Conservation (phyloP, 2,113 vertebrate species). For the Sceloporus undulatus region DNA sequence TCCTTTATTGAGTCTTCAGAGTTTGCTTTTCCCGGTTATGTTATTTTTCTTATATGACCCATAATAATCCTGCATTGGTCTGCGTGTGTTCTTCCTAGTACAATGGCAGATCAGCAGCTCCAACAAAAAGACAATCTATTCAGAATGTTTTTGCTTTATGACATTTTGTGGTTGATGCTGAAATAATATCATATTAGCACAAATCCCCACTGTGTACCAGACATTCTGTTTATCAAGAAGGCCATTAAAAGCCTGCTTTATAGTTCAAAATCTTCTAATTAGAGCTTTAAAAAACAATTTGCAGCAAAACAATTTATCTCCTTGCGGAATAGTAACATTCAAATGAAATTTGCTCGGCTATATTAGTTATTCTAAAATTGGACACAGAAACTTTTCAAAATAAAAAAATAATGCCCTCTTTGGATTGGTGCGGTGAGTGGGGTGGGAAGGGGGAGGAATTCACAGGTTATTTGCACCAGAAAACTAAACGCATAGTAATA, state of each 20-base stretch:
- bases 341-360: neutral
- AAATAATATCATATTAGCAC: slow-evolving; percentile 48
- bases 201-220: slow-evolving; percentile 40
- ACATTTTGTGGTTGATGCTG: slow-evolving; percentile 35
- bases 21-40: neutral
- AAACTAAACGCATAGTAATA: neutral
- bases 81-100: neutral
- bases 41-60: neutral
- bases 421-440: neutral
- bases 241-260: slow-evolving; percentile 37
- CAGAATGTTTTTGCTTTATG: slow-evolving; percentile 17
- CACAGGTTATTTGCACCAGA: neutral
- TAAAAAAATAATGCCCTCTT: neutral
- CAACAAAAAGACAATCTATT: slow-evolving; percentile 11
- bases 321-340: slow-evolving; percentile 36
- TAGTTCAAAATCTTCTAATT: slow-evolving; percentile 48
- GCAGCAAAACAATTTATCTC: slow-evolving; percentile 37
- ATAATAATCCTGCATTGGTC: neutral
- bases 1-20: neutral
- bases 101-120: neutral
- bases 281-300: slow-evolving; percentile 45
- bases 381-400: neutral
- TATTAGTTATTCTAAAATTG: slow-evolving; percentile 14
- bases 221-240: slow-evolving; percentile 41
- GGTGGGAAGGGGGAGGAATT: neutral